Evolutionary conservation across 2,113 vertebrate genomes (phyloP).

Genomic region (Corapipo altera): DNA sequence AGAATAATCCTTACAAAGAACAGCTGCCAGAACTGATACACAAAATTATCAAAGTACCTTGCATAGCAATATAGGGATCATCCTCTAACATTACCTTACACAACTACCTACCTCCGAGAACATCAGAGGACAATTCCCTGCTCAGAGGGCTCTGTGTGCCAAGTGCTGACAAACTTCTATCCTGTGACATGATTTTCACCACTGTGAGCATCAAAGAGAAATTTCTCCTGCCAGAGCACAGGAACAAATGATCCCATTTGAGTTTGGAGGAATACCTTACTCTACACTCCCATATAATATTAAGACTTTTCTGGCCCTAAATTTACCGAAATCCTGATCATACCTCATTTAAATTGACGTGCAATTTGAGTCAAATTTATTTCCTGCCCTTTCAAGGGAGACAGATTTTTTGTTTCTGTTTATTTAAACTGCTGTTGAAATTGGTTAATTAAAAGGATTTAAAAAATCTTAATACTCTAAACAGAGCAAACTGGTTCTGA

Average conservation of each 20-base stretch:
- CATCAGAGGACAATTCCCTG: neutral
- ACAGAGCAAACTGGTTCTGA: conserved; percentile 81
- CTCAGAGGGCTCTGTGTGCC: neutral
- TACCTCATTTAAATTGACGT: neutral
- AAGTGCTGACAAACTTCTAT: neutral
- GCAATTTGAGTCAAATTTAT: conserved; percentile 46
- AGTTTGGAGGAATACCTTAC: neutral
- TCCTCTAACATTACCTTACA: neutral
- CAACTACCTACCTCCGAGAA: neutral
- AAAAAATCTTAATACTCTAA: conserved; percentile 79
- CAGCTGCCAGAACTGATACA: neutral
- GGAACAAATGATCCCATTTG: neutral
- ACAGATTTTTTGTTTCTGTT: conserved; percentile 60
- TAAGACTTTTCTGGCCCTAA: neutral
- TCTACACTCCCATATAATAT: neutral
- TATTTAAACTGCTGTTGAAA: conserved; percentile 77
- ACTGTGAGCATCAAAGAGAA: neutral
- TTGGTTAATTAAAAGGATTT: conserved; percentile 81
- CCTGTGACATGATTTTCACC: neutral
- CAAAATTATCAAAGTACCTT: neutral
- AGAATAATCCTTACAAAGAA: neutral
- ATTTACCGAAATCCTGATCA: neutral
- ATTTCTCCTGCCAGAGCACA: neutral
- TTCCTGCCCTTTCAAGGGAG: conserved; percentile 56
- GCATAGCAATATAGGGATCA: neutral